Evolutionary conservation across 2,113 vertebrate species (phyloP).

Genomic region (Ctenodactylus gundi): DNA sequence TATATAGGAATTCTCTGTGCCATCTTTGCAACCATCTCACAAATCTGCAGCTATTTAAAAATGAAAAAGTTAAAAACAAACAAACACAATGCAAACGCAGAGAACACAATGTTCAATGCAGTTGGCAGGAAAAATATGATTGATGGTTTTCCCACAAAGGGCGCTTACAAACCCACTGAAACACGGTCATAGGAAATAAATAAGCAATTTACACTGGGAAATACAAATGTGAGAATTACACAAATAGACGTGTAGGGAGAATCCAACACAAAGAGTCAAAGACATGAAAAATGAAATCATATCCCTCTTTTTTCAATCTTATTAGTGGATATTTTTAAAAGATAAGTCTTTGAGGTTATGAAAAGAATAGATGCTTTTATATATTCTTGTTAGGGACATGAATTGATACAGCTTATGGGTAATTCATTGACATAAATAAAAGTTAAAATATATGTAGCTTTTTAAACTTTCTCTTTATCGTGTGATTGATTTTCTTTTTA

Average conservation of each 20-base stretch:
- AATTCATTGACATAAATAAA: background rate
- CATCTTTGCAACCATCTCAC: background rate
- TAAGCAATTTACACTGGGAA: background rate
- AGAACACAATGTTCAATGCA: background rate
- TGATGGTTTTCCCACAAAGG: background rate
- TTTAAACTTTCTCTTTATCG: background rate
- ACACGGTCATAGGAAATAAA: background rate
- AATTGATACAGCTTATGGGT: background rate
- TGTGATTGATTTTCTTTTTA: background rate
- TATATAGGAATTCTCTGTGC: background rate
- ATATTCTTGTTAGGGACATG: background rate
- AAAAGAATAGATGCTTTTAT: background rate
- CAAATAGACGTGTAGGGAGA: background rate
- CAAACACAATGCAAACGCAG: background rate
- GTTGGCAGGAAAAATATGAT: conserved; percentile 12
- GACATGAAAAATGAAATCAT: background rate
- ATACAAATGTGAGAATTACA: background rate
- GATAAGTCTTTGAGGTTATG: background rate
- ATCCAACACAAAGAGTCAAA: background rate
- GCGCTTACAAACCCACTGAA: background rate
- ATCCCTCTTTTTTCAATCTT: background rate
- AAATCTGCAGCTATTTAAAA: conserved; percentile 24
- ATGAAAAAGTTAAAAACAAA: background rate
- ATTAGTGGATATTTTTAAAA: conserved; percentile 9
- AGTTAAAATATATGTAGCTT: background rate